Evolutionary conservation across 1,140 invertebrate species (phyloP), one percentile per base, ranked within the genome.

Genomic region (Nomia melanderi): DNA sequence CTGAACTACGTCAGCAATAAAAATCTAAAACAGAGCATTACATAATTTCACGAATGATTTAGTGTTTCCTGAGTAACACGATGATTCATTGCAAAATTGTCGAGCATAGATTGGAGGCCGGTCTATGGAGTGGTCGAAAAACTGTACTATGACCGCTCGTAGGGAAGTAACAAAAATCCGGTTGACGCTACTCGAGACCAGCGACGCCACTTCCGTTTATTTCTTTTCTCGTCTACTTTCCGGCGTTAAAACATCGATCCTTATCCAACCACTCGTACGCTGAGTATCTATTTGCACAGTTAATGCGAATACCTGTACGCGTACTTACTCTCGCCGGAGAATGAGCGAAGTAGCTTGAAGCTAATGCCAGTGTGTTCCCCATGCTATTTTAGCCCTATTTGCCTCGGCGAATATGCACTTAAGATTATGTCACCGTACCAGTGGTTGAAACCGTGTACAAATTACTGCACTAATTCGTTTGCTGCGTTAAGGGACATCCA

Each of bases 241-340:
- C 57, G 70, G 75, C 69, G 79, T 74, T 84, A 87, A 84, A 88
- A 88, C 86, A 87, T 85, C 82, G 86, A 90, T 90, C 87, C 89
- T 84, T 85, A 82, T 82, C 73, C 80, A 84, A 86, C 77, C 80
- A 88, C 83, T 87, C 63, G 80, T 71, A 80, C 84, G 78, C 74
- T 77, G 74, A 89, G 85, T 83, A 86, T 86, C 78, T 90, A 86
- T 91, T 91, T 90, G 83, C 87, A 89, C 84, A 90, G 89, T 88
- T 90, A 91, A 91, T 91, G 90, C 84, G 83, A 82, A 79, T 84
- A 86, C 87, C 86, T 69, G 78, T 70, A n/a, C 81, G 77, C 77
- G 73, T 81, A 86, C 86, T 84, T 79, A 70, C 23, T 47, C 47
- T 29, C 36, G 53, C 78, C 65, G 53, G 59, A 64, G 62, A 72